These are phyloP conservation scores for Burhinus oedicnemus DNA, from an alignment of 2,113 vertebrate species.

Conservation along the genomic window DNA sequence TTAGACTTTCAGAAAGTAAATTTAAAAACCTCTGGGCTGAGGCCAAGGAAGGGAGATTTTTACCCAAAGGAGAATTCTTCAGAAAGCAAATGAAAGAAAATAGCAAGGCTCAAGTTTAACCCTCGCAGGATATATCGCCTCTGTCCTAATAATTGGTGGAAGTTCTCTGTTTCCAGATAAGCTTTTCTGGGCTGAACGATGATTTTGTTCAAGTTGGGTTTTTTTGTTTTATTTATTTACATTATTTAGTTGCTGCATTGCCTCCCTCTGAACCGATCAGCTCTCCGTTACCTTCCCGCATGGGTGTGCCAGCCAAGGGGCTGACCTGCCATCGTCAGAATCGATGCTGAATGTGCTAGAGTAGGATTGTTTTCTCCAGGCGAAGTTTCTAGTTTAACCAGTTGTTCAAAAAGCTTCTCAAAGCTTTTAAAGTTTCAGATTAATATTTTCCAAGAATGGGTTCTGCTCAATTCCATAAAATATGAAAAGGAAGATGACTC, in stretches of 20 bases:
- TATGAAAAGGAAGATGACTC: not conserved
- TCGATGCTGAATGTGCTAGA: not conserved
- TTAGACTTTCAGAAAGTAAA: constrained; percentile 25
- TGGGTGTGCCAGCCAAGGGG: not conserved
- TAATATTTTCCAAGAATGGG: not conserved
- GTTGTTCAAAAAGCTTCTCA: not conserved
- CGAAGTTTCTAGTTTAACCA: not conserved
- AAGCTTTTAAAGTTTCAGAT: not conserved
- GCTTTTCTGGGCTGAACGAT: not conserved
- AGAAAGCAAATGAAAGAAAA: constrained; percentile 38
- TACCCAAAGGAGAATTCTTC: constrained; percentile 46
- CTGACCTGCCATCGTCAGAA: not conserved
- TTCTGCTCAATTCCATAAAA: not conserved
- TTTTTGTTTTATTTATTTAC: not conserved
- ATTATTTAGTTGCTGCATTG: not conserved
- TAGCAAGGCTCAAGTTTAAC: not conserved
- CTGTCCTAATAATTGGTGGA: constrained; percentile 18
- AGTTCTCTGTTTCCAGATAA: constrained; percentile 40
- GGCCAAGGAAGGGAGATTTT: constrained; percentile 24
- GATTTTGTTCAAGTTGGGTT: not conserved
- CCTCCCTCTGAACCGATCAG: not conserved
- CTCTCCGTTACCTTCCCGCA: accelerated
- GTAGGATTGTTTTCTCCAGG: not conserved
- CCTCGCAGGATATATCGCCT: not conserved
- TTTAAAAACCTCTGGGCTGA: constrained; percentile 34